Percentiles rank a stretch among this genome's conserved stretches.
These are phyloP conservation scores for Raja brachyura DNA, from an alignment of 2,113 vertebrate genomes.

Conservation along the genomic window DNA sequence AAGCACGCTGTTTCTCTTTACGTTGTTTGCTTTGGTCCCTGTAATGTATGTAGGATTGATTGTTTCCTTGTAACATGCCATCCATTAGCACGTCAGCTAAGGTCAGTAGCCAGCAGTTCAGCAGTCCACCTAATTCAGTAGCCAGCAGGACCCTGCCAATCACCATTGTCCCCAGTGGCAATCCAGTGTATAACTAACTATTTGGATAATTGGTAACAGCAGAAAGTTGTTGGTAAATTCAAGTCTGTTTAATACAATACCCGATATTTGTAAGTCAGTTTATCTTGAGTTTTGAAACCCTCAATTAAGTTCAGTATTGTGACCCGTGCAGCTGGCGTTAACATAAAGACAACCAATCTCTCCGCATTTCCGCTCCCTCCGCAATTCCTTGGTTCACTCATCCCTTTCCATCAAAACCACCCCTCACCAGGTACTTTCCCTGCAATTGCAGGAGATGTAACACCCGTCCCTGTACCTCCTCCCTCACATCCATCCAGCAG, in stretches of 20 bases:
- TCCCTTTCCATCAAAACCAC: no score
- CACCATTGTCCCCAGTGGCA: not conserved
- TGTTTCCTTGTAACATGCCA: not conserved
- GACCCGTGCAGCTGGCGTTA: not conserved
- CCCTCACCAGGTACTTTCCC: no score
- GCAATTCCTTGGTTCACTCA: no score
- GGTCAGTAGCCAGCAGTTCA: no score
- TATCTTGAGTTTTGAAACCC: not conserved
- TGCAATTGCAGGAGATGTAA: no score
- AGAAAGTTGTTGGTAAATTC: not conserved
- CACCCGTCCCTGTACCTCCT: no score
- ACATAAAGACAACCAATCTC: not conserved
- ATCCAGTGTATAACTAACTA: not conserved
- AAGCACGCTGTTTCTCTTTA: not conserved
- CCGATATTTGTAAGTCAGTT: not conserved
- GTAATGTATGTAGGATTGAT: not conserved
- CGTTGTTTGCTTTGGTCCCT: not conserved
- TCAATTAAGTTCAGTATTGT: slow-evolving; percentile 2
- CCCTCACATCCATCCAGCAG: no score
- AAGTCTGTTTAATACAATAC: not conserved
- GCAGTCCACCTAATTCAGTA: slow-evolving; percentile 22
- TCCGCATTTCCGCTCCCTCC: no score
- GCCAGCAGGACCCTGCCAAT: not conserved
- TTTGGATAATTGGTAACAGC: not conserved
- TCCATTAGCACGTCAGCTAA: slow-evolving; percentile 23